These are phyloP conservation scores for Drosophila tsacasi DNA, from an alignment of 1,140 invertebrate species.

Conservation along the genomic window DNA sequence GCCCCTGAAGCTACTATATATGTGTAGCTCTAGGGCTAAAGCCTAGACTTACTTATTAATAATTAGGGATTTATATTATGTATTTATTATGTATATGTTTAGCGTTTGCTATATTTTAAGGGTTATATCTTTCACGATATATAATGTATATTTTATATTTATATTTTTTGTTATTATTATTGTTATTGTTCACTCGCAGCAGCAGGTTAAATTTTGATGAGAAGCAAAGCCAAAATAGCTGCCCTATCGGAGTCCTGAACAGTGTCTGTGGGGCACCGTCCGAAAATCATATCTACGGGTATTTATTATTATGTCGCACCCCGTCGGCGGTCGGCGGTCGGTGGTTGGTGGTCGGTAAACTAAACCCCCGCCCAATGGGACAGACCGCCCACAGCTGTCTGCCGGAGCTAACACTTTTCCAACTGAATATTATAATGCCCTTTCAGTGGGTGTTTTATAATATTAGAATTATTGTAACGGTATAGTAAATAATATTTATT, in stretches of 20 bases:
- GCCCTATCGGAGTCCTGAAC: not conserved
- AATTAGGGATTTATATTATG: not conserved
- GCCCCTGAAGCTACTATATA: not conserved
- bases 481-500: too few species aligned
- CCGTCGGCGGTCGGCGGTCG: not conserved
- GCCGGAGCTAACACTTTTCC: not conserved
- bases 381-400: not conserved
- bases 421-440: not conserved
- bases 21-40: not conserved
- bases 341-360: not conserved
- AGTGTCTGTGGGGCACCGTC: constrained; percentile 5
- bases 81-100: too few species aligned
- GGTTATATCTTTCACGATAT: not conserved
- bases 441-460: not conserved
- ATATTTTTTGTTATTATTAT: not conserved
- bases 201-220: not conserved
- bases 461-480: not conserved
- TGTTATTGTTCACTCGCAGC: not conserved
- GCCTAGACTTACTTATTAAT: not conserved
- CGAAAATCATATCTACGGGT: constrained; percentile 5
- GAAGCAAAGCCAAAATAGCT: constrained; percentile 6
- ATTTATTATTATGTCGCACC: constrained; percentile 11
- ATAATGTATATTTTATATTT: not conserved
- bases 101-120: not conserved
- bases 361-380: not conserved